Conservation (phyloP, 2,797 vertebrate genomes). For the Urosaurus nigricauda region DNA sequence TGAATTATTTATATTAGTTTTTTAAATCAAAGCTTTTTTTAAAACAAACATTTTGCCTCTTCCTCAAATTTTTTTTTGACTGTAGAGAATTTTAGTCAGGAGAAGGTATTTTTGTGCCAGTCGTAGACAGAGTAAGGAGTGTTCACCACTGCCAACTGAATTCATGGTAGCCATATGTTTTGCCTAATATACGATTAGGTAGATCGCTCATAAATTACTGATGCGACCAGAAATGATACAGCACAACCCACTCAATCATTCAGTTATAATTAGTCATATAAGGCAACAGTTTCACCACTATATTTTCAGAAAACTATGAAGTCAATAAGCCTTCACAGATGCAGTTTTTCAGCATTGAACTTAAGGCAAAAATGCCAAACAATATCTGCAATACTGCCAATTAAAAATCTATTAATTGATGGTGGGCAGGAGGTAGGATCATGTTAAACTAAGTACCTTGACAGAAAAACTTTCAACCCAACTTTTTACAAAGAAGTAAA, state of each 20-base stretch:
- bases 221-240: background rate
- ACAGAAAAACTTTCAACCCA: background rate
- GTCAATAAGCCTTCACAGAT: background rate
- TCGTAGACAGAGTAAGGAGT: background rate
- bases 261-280: background rate
- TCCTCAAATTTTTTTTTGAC: background rate
- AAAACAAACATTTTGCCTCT: background rate
- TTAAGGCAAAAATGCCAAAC: background rate
- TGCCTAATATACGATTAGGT: background rate
- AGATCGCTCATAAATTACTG: background rate
- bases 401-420: background rate
- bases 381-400: background rate
- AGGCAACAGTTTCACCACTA: background rate
- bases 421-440: no score
- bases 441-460: background rate
- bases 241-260: background rate
- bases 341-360: background rate
- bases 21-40: background rate
- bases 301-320: constrained; percentile 1
- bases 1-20: background rate
- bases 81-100: background rate
- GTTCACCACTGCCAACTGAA: background rate
- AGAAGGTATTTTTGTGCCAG: background rate
- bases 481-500: background rate
- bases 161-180: background rate